Evolutionary conservation across 2,888 invertebrate genomes (phyloP).

Genomic region (Cerastis leucographa): DNA sequence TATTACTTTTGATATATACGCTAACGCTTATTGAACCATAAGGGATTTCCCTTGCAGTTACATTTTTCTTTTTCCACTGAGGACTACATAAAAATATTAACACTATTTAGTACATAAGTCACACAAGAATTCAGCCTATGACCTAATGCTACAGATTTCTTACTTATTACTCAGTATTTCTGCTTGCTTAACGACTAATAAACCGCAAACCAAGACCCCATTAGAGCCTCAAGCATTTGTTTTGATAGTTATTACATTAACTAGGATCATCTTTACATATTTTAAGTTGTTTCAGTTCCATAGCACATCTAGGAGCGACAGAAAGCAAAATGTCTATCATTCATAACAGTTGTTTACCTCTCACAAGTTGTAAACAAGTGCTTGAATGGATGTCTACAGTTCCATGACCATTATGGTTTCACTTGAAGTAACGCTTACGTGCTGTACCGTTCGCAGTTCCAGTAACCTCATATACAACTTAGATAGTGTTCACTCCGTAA

Average conservation of each 20-base stretch:
- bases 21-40: not conserved
- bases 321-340: slow-evolving; percentile 19
- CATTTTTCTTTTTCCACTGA: no score
- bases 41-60: not conserved
- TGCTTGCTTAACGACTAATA: slow-evolving; percentile 2
- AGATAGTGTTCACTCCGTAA: not conserved
- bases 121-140: slow-evolving; percentile 29
- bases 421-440: slow-evolving; percentile 37
- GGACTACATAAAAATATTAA: not conserved
- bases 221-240: slow-evolving; percentile 4
- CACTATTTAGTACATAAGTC: not conserved
- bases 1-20: not conserved
- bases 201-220: slow-evolving; percentile 38
- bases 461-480: slow-evolving; percentile 9
- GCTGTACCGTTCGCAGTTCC: slow-evolving; percentile 23
- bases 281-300: not conserved
- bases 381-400: slow-evolving; percentile 27
- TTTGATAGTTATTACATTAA: not conserved
- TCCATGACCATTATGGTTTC: slow-evolving; percentile 36
- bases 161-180: slow-evolving; percentile 41
- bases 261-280: not conserved
- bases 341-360: slow-evolving; percentile 31
- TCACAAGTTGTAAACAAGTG: slow-evolving; percentile 31
- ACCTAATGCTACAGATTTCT: slow-evolving; percentile 20
- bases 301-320: not conserved